These are phyloP conservation scores for Napeogenes sylphis DNA, from an alignment of 2,888 invertebrate species.

Conservation along the genomic window DNA sequence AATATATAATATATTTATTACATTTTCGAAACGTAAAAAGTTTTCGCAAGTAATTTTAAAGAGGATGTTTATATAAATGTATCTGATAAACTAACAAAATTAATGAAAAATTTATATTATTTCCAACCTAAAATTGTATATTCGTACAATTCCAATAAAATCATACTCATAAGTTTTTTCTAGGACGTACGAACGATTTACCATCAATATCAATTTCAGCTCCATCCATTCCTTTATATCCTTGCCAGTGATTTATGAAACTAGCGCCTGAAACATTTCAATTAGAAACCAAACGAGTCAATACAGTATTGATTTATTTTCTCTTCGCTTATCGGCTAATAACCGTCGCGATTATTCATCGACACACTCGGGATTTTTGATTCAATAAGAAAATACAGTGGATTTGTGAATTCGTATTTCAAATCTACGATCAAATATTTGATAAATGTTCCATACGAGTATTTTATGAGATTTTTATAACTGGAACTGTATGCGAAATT, in stretches of 20 bases:
- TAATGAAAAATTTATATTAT: too few species aligned
- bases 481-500: too few species aligned
- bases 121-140: not conserved
- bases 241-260: slow-evolving; percentile 31
- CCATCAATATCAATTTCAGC: not conserved
- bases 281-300: slow-evolving; percentile 32
- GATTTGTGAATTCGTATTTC: not conserved
- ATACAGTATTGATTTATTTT: slow-evolving; percentile 30
- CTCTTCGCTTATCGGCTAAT: slow-evolving; percentile 28
- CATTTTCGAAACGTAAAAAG: too few species aligned
- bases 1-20: too few species aligned
- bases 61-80: too few species aligned
- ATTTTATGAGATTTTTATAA: too few species aligned
- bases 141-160: not conserved
- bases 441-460: too few species aligned
- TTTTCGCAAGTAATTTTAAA: too few species aligned
- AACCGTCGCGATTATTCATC: slow-evolving; percentile 27
- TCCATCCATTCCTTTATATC: slow-evolving; percentile 16
- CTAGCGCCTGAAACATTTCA: slow-evolving; percentile 32
- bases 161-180: not conserved
- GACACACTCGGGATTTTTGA: not conserved
- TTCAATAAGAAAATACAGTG: not conserved
- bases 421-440: not conserved
- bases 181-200: not conserved
- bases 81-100: too few species aligned